Evolutionary conservation across 2,797 vertebrate genomes (phyloP).

Genomic region (Margarornis squamiger): DNA sequence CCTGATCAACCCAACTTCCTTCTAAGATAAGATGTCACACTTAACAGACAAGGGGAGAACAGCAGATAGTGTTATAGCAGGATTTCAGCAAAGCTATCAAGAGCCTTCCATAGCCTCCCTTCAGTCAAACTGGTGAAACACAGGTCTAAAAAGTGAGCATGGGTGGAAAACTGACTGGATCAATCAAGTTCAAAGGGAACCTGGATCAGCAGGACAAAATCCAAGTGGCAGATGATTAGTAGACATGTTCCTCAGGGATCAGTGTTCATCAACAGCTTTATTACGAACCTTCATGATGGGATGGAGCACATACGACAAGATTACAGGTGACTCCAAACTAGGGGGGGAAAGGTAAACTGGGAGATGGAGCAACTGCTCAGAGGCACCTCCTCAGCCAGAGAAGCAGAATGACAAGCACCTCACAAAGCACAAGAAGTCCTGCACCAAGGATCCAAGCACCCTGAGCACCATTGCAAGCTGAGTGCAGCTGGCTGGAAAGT

Average conservation of each 20-base stretch:
- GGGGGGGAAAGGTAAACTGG: neutral
- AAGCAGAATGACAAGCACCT: neutral
- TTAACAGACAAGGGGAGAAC: neutral
- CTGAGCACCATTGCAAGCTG: neutral
- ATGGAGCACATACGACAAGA: neutral
- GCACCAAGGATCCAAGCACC: neutral
- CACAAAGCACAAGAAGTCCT: neutral
- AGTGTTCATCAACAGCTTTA: neutral
- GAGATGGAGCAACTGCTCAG: neutral
- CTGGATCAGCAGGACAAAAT: neutral
- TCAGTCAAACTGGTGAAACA: neutral
- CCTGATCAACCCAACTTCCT: neutral
- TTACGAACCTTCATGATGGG: rapidly evolving
- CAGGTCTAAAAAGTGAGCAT: neutral
- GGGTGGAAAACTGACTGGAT: neutral
- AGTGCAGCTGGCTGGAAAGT: neutral
- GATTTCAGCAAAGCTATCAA: neutral
- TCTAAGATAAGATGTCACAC: neutral
- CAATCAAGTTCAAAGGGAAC: neutral
- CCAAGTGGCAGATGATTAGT: neutral
- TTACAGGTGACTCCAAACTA: neutral
- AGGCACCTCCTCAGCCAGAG: neutral
- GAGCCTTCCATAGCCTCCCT: neutral
- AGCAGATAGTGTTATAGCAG: neutral
- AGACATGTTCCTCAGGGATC: neutral